Conservation (phyloP, 2,797 vertebrate species). For the Aphelocoma californica region DNA sequence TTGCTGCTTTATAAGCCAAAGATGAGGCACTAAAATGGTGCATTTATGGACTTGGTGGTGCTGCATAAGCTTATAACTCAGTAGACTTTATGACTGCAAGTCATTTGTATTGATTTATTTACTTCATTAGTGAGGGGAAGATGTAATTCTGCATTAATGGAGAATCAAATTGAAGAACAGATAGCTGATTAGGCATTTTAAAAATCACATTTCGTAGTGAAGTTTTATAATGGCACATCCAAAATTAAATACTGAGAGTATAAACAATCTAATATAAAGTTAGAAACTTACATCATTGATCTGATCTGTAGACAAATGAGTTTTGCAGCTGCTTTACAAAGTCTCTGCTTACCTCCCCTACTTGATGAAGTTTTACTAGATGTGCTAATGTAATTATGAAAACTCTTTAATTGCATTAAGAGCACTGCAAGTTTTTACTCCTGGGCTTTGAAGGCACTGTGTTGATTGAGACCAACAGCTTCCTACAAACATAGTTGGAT, state of each 20-base stretch:
- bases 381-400: background rate
- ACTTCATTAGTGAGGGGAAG: conserved; percentile 19
- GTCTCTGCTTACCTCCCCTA: background rate
- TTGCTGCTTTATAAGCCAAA: background rate
- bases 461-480: background rate
- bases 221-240: background rate
- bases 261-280: background rate
- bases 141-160: conserved; percentile 12
- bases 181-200: background rate
- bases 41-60: background rate
- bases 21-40: background rate
- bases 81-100: conserved; percentile 6
- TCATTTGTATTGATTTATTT: conserved; percentile 37
- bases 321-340: background rate
- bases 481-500: background rate
- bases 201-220: background rate
- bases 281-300: background rate
- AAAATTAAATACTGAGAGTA: background rate
- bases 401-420: background rate
- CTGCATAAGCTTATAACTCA: background rate
- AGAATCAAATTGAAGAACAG: background rate
- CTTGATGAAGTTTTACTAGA: background rate
- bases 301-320: background rate
- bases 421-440: background rate
- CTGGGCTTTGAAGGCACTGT: background rate